Conservation (phyloP, 2,797 vertebrate genomes). For the Sciaenops ocellatus region DNA sequence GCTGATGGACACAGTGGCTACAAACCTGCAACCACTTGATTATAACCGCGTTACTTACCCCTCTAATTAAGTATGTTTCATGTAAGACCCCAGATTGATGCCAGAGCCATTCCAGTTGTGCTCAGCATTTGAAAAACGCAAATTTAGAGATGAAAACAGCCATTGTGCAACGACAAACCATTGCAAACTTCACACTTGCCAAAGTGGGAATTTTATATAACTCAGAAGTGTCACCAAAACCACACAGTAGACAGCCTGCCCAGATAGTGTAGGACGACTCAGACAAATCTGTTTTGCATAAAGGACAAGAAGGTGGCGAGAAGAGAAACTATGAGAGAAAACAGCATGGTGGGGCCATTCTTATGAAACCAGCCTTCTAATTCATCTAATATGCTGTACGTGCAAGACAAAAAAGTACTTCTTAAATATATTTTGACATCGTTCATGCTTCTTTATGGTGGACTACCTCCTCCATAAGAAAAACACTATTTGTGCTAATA, state of each 20-base stretch:
- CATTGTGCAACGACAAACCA: constrained; percentile 57
- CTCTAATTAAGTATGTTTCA: constrained; percentile 59
- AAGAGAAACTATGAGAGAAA: constrained; percentile 45
- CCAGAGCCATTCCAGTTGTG: constrained; percentile 34
- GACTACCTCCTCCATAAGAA: constrained; percentile 13
- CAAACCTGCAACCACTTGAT: constrained; percentile 56
- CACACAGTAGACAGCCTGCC: constrained; percentile 54
- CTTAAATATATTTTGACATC: constrained; percentile 22
- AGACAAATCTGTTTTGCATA: constrained; percentile 71
- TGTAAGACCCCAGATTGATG: constrained; percentile 31
- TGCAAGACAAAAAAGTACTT: constrained; percentile 21
- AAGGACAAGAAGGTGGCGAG: constrained; percentile 52
- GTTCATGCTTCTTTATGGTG: constrained; percentile 1
- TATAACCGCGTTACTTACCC: constrained; percentile 28
- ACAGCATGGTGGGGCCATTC: constrained; percentile 7
- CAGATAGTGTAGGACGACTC: constrained; percentile 45
- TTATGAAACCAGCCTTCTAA: constrained; percentile 35
- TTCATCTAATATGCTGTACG: constrained; percentile 31
- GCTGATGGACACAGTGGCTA: constrained; percentile 30
- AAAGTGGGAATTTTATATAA: constrained; percentile 56
- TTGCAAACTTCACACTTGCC: constrained; percentile 51
- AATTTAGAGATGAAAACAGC: constrained; percentile 40
- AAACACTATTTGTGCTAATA: constrained; percentile 33
- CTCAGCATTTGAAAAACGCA: constrained; percentile 40
- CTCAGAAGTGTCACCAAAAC: constrained; percentile 59